Evolutionary conservation across 1,140 invertebrate species (phyloP).

Genomic region (Caenorhabditis latens): DNA sequence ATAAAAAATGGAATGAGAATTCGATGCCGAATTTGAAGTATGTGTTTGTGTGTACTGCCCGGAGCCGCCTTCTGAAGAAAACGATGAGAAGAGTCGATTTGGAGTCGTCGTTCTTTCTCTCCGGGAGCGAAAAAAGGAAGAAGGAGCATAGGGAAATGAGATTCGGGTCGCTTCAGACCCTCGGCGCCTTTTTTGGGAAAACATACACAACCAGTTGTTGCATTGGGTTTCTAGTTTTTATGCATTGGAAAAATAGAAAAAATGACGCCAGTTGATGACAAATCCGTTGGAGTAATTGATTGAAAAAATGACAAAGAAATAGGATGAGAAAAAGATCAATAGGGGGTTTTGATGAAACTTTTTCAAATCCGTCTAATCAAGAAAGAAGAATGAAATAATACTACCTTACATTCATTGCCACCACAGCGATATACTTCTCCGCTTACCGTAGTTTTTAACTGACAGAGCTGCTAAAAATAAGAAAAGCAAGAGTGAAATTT

Average conservation of each 20-base stretch:
- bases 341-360: no score
- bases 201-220: constrained; percentile 13
- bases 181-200: constrained; percentile 18
- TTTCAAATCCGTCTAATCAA: no score
- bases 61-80: not conserved
- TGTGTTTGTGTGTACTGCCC: constrained; percentile 20
- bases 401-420: no score
- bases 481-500: no score
- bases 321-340: not conserved
- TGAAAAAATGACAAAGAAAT: not conserved
- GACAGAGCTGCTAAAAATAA: no score
- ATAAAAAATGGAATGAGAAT: constrained; percentile 55
- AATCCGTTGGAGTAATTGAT: not conserved
- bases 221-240: not conserved
- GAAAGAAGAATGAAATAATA: no score
- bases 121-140: not conserved
- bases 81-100: constrained; percentile 53
- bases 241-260: not conserved
- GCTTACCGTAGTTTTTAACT: no score
- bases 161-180: constrained; percentile 42
- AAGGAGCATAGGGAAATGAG: constrained; percentile 48
- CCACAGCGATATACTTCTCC: no score
- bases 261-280: not conserved
- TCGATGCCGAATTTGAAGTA: constrained; percentile 45
- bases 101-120: constrained; percentile 32